Conservation (phyloP, 2,797 vertebrate species). For the Percopsis omiscomaycus region DNA sequence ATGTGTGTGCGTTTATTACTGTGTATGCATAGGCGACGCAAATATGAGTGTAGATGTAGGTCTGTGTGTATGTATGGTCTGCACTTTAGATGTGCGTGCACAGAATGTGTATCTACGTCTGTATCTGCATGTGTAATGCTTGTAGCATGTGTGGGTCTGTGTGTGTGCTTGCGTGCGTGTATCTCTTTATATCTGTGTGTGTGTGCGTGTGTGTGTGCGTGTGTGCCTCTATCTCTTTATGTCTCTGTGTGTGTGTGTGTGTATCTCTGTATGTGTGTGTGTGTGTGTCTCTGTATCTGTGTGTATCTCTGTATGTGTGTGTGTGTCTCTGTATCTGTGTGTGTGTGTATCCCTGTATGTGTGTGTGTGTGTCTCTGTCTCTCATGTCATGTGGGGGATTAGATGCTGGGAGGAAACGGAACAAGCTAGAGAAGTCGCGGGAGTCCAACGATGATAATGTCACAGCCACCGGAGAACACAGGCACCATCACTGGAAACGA, state of each 20-base stretch:
- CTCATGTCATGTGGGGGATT: not conserved
- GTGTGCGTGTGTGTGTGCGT: slow-evolving; percentile 19
- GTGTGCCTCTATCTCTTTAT: not conserved
- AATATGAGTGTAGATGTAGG: not conserved
- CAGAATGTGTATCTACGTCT: no score
- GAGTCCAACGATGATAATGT: slow-evolving; percentile 63
- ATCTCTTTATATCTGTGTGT: not conserved
- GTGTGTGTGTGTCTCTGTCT: no score
- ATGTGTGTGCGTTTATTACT: no score
- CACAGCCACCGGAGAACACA: slow-evolving; percentile 69
- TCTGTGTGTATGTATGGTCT: not conserved
- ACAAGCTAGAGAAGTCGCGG: not conserved
- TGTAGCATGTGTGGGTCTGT: slow-evolving; percentile 1
- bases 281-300: not conserved
- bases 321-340: not conserved
- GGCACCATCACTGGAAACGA: slow-evolving; percentile 63
- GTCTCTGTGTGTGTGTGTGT: not conserved
- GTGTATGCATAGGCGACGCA: not conserved
- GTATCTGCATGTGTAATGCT: not conserved
- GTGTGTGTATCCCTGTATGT: not conserved
- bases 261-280: no score
- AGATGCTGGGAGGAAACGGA: not conserved
- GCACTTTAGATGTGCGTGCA: not conserved
- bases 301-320: not conserved
- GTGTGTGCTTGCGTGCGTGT: not conserved